Base-by-base conservation (phyloP, 2,797 vertebrate genomes). In the Aulostomus chinensis region DNA sequence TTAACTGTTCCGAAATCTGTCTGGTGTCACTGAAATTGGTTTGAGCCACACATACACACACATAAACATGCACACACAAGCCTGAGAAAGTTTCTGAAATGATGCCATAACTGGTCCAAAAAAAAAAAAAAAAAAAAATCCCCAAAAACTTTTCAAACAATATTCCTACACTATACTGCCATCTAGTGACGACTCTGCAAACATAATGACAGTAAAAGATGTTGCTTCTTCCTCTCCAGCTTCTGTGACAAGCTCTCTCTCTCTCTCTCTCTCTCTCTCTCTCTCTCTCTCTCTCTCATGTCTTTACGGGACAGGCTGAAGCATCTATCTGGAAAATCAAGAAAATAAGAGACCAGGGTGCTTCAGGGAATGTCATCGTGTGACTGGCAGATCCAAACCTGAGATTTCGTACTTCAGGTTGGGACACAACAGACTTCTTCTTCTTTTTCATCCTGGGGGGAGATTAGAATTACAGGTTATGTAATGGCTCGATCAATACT, bases 81-180 rank as follows among this genome's bases (percentile, higher is more conserved):
- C 20, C 16, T 8, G 36, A 32, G 39, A 59, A 77, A 73, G 53
- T 77, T 85, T 68, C 9, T 52, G 34, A 56, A 65, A 29, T 58
- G 29, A 70, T 53, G 59, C 30, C 45, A 46, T 60, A 31, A 56
- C 36, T 51, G 51, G 50, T 63, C n/a, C n/a, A n/a, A n/a, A n/a
- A n/a, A n/a, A n/a, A n/a, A n/a, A n/a, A n/a, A n/a, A n/a, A n/a
- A n/a, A n/a, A n/a, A n/a, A n/a, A n/a, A n/a, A n/a, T n/a, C 10
- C 38, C 3, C 16, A 6, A 16, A 38, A 68, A 68, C 59, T 58
- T 64, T 60, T 68, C 65, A 54, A 66, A 59, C 18, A 42, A 45
- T 68, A 76, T 50, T 50, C 49, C 71, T 78, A 61, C 65, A 47
- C 80, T 73, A 78, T 76, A 85, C 85, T 88, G 86, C 86, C 86